Base-by-base conservation (phyloP, 2,888 invertebrate genomes). In the Cephonodes hylas region DNA sequence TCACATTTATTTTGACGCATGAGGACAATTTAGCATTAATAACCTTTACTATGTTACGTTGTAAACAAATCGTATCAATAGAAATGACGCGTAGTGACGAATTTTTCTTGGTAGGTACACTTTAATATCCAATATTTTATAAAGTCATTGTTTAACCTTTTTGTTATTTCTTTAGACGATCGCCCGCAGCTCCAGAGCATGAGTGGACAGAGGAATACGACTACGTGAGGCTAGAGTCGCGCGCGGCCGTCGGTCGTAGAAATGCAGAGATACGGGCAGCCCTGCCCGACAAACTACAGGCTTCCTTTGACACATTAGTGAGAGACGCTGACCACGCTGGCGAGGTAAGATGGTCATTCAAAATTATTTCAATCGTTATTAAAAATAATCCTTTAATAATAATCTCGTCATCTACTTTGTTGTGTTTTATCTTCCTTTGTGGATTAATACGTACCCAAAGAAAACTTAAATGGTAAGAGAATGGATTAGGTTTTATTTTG, bases 191-290 rank as follows among this genome's bases (percentile, higher is more conserved):
- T 0, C 82, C 85, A 58, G 90, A 85, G 70, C 93, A 93, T 69
- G 95, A 95, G 63, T 95, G 95, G 94, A 93, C 95, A 22, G 97
- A 97, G 77, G 98, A 98, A 81, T 97, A 97, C 82, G 98, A 98
- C 85, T 98, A 98, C 81, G 97, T 98, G 56, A 96, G 96, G 78
- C 93, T 98, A 80, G 95, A 96, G 82, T 96, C 97, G 1, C 95
- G 96, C 75, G 95, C 96, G 68, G 93, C 94, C 31, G 94, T 95
- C 1, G 95, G 95, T 20, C 94, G 95, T 66, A 95, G 96, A 71
- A 94, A 96, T 74, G 95, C 95, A 7, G 96, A 96, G 73, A 94
- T 96, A 3, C 93, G 96, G 23, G 95, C 96, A 63, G 94, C 95
- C 23, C 85, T 97, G 67, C 96, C 96, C 0, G 94, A 94, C 77